phyloP scores from a whole-genome alignment of 2,888 invertebrate genomes.

The Drosophila aldrichi region DNA sequence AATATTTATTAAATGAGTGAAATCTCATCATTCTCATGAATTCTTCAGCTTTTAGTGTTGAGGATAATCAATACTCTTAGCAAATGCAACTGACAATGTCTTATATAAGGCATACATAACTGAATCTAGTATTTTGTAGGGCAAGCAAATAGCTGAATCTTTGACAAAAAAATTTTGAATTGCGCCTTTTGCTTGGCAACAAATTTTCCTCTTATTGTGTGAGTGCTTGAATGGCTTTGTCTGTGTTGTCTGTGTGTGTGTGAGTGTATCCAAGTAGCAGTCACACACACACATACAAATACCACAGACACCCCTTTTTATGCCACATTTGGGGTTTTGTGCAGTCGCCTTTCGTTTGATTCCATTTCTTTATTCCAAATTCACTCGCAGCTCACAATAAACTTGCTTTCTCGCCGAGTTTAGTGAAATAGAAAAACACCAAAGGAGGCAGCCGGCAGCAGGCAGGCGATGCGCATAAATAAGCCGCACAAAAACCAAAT shows the following conservation, averaged over 20 bases:
- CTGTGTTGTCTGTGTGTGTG: neutral
- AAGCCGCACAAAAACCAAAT: slow-evolving; percentile 64
- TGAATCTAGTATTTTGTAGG: neutral
- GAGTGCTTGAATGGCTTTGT: slow-evolving; percentile 16
- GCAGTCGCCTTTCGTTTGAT: slow-evolving; percentile 44
- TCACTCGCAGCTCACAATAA: slow-evolving; percentile 48
- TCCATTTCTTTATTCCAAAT: slow-evolving; percentile 37
- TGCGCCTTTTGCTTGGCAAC: slow-evolving; percentile 52
- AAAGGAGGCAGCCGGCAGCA: too few relatives aligned
- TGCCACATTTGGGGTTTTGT: slow-evolving; percentile 40
- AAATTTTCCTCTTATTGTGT: slow-evolving; percentile 59
- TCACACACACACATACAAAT: neutral
- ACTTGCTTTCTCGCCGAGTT: slow-evolving; percentile 55
- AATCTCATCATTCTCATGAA: neutral
- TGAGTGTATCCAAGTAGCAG: neutral
- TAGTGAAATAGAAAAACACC: slow-evolving; percentile 65
- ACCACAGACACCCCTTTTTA: slow-evolving; percentile 11
- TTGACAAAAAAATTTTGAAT: slow-evolving; percentile 49
- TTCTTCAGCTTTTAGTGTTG: neutral
- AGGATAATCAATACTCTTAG: neutral
- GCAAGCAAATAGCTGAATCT: slow-evolving; percentile 28
- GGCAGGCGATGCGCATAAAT: slow-evolving; percentile 64
- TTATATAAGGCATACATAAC: neutral
- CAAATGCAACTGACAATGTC: neutral
- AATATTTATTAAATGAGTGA: neutral